Evolutionary conservation across 1,140 invertebrate species (phyloP), one percentile per base, ranked within the genome.

Genomic region (Micrasema longulum): DNA sequence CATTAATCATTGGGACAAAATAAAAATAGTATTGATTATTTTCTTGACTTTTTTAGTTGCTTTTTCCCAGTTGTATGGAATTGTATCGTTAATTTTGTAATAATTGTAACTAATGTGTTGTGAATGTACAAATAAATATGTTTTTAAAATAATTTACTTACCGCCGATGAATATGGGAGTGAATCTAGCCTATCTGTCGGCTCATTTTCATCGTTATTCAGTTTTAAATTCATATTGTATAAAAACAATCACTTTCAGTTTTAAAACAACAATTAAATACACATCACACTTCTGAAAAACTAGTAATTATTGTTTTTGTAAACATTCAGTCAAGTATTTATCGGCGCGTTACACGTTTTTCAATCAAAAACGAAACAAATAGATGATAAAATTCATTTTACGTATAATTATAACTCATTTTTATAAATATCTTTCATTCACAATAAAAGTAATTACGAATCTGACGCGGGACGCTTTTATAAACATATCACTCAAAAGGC

Each of bases 151-250:
- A n/a, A 22, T 20, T 4, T 67, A 67, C 65, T 70, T 55, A 74
- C 72, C 35, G 72, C 67, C 23, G 72, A 74, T 7, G 72, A 67
- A 53, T 70, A 74, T n/a, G 72, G 68, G 16, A 36, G 41, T 4
- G 68, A 41, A 5, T 74, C 72, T 41, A 52, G 18, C 10, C 18
- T 7, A 2, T 67, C 62, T 1, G 50, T 31, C 10, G 47, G 11
- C 11, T 41, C 50, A 31, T 48, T 57, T 9, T 71, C 64, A 9
- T 74, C 63, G 26, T 70, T 70, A 65, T 74, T 74, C 53, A 71
- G 57, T 45, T 74, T 74, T 6, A 74, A 55, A 48, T 74, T 74
- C 72, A 74, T 74, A 2, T 71, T 71, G 26, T 16, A 57, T 35
- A 35, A 36, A 0, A 4, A 18, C 20, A 18, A 57, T 36, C n/a